phyloP scores from a whole-genome alignment of 2,888 invertebrate species.

The Clivina fossor region DNA sequence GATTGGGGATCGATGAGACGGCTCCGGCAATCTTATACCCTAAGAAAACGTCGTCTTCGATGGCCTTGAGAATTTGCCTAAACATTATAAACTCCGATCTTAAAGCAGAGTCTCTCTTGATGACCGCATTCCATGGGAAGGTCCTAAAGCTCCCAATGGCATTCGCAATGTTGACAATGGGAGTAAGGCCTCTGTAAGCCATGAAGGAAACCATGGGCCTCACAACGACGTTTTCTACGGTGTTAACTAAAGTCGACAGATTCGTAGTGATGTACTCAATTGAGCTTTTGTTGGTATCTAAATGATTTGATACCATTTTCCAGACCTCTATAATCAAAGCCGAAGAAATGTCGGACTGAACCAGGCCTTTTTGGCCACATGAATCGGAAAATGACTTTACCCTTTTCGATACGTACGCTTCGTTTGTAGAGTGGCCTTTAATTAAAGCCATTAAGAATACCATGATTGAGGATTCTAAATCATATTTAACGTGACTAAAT shows the following conservation, averaged over 20 bases:
- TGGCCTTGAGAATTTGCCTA: background rate
- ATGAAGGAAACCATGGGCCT: background rate
- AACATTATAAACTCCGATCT: background rate
- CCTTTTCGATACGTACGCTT: background rate
- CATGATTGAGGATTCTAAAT: background rate
- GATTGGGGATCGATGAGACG: background rate
- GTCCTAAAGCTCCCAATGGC: background rate
- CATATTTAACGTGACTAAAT: background rate
- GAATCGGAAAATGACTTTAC: background rate
- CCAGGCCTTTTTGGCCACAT: background rate
- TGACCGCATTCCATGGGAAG: background rate
- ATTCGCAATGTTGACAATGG: background rate
- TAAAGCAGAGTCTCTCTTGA: background rate
- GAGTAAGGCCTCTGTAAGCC: background rate
- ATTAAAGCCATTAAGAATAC: background rate
- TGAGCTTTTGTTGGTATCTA: background rate
- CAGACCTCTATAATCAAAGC: background rate
- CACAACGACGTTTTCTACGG: background rate
- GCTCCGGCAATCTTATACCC: conserved; percentile 1
- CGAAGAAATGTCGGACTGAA: background rate
- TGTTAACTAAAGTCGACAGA: background rate
- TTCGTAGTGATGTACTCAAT: background rate
- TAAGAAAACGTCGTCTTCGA: background rate
- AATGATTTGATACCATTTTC: background rate
- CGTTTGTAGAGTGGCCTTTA: background rate